Evolutionary conservation across 1,140 invertebrate species (phyloP).

Genomic region (Lerema accius): DNA sequence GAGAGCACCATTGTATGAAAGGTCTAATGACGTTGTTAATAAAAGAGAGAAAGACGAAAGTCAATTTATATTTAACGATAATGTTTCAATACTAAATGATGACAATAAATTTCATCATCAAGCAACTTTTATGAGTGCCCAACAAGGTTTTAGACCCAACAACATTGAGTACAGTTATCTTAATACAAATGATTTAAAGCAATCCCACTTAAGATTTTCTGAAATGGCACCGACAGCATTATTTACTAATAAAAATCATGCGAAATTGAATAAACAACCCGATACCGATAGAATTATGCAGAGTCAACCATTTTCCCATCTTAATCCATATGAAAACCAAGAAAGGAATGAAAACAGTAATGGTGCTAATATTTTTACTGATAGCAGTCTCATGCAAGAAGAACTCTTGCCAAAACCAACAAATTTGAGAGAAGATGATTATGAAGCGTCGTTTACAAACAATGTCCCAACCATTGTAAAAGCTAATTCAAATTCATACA

Average conservation of each 20-base stretch:
- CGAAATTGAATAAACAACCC: slow-evolving; percentile 22
- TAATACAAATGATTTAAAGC: slow-evolving; percentile 19
- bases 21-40: slow-evolving; percentile 8
- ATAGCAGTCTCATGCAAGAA: slow-evolving; percentile 48
- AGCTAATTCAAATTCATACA: slow-evolving; percentile 49
- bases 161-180: slow-evolving; percentile 12
- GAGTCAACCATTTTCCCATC: slow-evolving; percentile 39
- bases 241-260: slow-evolving; percentile 19
- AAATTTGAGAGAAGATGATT: slow-evolving; percentile 60
- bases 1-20: slow-evolving; percentile 25
- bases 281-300: slow-evolving; percentile 39
- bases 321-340: slow-evolving; percentile 48
- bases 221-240: slow-evolving; percentile 19
- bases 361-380: slow-evolving; percentile 37
- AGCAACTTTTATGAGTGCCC: slow-evolving; percentile 23
- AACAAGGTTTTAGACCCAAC: slow-evolving; percentile 23
- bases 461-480: slow-evolving; percentile 59
- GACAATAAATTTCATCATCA: slow-evolving; percentile 35
- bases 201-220: slow-evolving; percentile 18
- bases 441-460: slow-evolving; percentile 57
- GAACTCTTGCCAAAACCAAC: slow-evolving; percentile 56
- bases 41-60: slow-evolving; percentile 5
- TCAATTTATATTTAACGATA: slow-evolving; percentile 22
- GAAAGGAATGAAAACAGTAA: slow-evolving; percentile 37
- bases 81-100: slow-evolving; percentile 18